Base-by-base conservation (phyloP, 30 jellyfish, hydroid and myxozoan genomes). In the Chironex yamaguchii region DNA sequence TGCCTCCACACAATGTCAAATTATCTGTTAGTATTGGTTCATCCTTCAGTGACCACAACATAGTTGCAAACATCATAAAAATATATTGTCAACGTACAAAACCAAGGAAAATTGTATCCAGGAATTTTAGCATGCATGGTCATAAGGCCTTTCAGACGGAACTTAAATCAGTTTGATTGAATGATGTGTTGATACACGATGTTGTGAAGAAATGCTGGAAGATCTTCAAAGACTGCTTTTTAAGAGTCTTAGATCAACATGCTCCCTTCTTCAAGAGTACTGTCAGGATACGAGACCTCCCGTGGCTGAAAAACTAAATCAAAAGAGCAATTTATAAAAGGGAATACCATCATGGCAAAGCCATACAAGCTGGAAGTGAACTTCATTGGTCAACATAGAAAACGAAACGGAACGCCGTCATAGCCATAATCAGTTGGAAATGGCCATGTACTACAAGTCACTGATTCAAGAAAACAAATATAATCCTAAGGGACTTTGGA, bases 41-140 rank as follows among this genome's bases (percentile, higher is more conserved):
- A 50, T 78, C 96, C 33, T 29, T 88, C 88, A 79, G 96, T 52
- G 96, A 87, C 52, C 95, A 74, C 42, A 74, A 53, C 31, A 34
- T 85, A 34, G 67, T 74, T 62, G 92, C 76, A 1, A 54, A 71
- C 49, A 29, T 62, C 62, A 34, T 90, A 64, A 85, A 85, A 85
- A 74, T 74, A 31, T 58, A 85, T 50, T 85, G 96, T 62, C 63
- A 85, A 85, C 86, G 96, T 17, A 35, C 51, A 35, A 63, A 30
- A 13, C 84, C 90, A 50, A 71, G 90, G 0, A 58, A 58, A 52
- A 71, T 34, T 30, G 25, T 71, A 23, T 34, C 91, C 71, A 51
- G 96, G 28, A 58, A 85, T 53, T 85, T 64, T 58, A 66, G 71
- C 36, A 74, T 58, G 66, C 63, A 76, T 92, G 58, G 81, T 36